A percentile compares a stretch with the other conserved stretches of the same genome.
Conservation (phyloP, 2,113 vertebrate species). For the Nycticorax nycticorax region DNA sequence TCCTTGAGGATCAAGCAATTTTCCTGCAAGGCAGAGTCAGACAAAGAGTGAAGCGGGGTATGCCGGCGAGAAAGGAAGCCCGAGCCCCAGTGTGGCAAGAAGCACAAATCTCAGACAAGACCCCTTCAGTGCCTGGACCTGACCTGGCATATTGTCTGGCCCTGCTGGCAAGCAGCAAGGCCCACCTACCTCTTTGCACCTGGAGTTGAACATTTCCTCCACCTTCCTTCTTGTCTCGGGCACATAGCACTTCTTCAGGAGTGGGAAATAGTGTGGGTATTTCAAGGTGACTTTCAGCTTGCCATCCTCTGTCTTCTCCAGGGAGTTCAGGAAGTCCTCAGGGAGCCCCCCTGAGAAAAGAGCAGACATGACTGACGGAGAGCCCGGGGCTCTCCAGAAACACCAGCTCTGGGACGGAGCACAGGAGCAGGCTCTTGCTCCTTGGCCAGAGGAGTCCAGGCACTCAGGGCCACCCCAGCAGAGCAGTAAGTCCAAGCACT, state of each 20-base stretch:
- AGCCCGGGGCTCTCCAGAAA: not conserved
- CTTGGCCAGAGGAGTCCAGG: not conserved
- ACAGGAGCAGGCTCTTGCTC: not conserved
- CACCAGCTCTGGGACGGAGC: not conserved
- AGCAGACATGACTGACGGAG: not conserved
- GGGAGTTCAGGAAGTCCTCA: conserved; percentile 90
- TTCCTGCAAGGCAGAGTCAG: conserved; percentile 73
- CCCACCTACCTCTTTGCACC: conserved; percentile 87
- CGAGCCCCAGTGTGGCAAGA: accelerated
- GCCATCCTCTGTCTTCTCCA: conserved; percentile 85
- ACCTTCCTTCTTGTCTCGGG: conserved; percentile 87
- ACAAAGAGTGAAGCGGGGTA: accelerated
- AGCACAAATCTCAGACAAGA: not conserved
- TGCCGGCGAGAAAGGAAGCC: accelerated
- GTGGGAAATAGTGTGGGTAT: conserved; percentile 96
- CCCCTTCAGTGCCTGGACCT: accelerated
- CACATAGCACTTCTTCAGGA: conserved; percentile 94
- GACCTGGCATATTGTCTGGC: not conserved
- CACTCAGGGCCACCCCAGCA: not conserved
- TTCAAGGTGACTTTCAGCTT: conserved; percentile 93
- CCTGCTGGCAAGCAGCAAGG: not conserved
- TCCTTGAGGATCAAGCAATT: conserved; percentile 91
- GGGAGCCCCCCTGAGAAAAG: conserved; percentile 87
- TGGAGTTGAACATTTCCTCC: conserved; percentile 94
- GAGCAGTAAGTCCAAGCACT: accelerated